Conservation (phyloP, 2,888 invertebrate species). For the Plagodis pulveraria region DNA sequence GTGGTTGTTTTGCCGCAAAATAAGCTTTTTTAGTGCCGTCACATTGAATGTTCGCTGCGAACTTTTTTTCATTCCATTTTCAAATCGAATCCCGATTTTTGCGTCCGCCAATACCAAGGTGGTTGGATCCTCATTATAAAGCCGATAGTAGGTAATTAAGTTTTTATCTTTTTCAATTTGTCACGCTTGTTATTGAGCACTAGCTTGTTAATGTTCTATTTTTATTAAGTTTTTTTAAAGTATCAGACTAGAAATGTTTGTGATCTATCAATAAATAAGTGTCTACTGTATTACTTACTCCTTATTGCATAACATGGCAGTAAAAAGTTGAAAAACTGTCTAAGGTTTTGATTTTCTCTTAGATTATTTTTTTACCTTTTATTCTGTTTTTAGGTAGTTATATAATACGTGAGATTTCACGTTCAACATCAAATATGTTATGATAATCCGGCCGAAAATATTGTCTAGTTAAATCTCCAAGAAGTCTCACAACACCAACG, state of each 20-base stretch:
- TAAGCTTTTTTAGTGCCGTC: slow-evolving; percentile 70
- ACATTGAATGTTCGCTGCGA: slow-evolving; percentile 53
- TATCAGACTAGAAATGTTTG: neutral
- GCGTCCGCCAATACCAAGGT: slow-evolving; percentile 24
- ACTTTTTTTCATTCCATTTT: slow-evolving; percentile 29
- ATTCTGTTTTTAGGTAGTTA: too few relatives aligned
- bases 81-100: slow-evolving; percentile 5
- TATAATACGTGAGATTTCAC: too few relatives aligned
- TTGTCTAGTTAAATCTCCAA: neutral
- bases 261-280: too few relatives aligned
- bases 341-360: too few relatives aligned
- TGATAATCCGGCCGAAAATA: neutral
- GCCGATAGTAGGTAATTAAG: slow-evolving; percentile 5
- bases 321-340: too few relatives aligned
- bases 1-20: slow-evolving; percentile 79
- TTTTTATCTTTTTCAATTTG: slow-evolving; percentile 33
- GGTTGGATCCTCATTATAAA: too few relatives aligned
- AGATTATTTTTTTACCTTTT: too few relatives aligned
- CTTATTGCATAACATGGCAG: too few relatives aligned
- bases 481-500: neutral
- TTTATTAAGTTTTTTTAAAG: slow-evolving; percentile 9
- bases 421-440: too few relatives aligned
- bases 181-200: slow-evolving; percentile 22
- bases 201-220: slow-evolving; percentile 15
- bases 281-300: too few relatives aligned